Evolutionary conservation across 1,140 invertebrate species (phyloP), one percentile per base, ranked within the genome.

Genomic region (Leptestheria dahalacensis): DNA sequence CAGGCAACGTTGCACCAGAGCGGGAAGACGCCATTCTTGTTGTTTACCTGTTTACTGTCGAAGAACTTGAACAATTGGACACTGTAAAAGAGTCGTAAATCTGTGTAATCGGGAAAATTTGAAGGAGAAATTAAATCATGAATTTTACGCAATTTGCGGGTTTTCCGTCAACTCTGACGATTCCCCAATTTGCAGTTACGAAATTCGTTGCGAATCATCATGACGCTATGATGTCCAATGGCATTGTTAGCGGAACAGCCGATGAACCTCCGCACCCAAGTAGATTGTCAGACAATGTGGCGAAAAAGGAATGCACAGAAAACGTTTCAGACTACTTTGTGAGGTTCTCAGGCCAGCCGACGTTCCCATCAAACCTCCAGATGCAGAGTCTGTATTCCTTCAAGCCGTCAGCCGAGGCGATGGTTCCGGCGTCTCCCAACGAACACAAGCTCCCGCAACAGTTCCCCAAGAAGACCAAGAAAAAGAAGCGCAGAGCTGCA

Each of bases 91-190:
- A n/a, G n/a, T n/a, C n/a, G n/a, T n/a, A n/a, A n/a, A n/a, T n/a
- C n/a, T n/a, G n/a, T n/a, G n/a, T n/a, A n/a, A n/a, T n/a, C n/a
- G n/a, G n/a, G n/a, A n/a, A n/a, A n/a, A n/a, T n/a, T n/a, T n/a
- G n/a, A n/a, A n/a, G n/a, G n/a, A n/a, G n/a, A n/a, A n/a, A n/a
- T n/a, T n/a, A n/a, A n/a, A 69, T 69, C 71, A 81, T 81, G 79
- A 81, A 80, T 75, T 81, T 81, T 68, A 75, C 79, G 67, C 78
- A 78, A 63, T 81, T 80, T 67, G 79, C 78, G 67, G 75, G 78
- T 62, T 81, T 81, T 71, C 76, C 79, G 60, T 74, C 77, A 64
- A 74, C 77, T 46, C 78, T 80, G 67, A 78, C 77, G 59, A 80
- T 81, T 61, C 79, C 80, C 70, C 79, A 81, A 66, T 64, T 65